Evolutionary conservation across 2,113 vertebrate species (phyloP).

Genomic region (Megatriorchis doriae): DNA sequence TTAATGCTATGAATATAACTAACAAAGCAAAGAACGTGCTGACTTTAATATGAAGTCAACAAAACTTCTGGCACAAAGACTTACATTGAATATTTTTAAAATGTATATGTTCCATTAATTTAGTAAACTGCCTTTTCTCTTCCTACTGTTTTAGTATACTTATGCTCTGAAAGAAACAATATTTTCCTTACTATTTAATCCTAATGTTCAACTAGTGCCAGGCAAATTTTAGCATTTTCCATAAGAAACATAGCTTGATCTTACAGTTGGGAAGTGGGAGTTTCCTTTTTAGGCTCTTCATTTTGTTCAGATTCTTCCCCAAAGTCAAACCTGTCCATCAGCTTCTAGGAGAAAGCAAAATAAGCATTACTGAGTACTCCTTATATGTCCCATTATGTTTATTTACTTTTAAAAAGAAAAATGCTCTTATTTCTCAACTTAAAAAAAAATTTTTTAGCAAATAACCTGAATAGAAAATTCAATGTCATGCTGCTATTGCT

Average conservation of each 20-base stretch:
- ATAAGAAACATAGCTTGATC: constrained; percentile 54
- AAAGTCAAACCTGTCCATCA: constrained; percentile 97
- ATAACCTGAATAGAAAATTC: neutral
- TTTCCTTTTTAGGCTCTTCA: constrained; percentile 94
- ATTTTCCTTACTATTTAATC: neutral
- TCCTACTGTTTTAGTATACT: neutral
- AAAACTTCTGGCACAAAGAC: neutral
- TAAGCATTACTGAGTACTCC: neutral
- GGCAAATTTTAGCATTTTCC: neutral
- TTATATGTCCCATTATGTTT: neutral
- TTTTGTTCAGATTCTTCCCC: constrained; percentile 86
- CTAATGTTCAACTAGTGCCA: neutral
- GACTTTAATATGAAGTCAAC: neutral
- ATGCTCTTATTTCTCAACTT: neutral
- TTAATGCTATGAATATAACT: neutral
- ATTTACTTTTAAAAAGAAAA: neutral
- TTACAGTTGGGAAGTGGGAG: constrained; percentile 87
- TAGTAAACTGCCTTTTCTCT: neutral
- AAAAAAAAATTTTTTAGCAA: neutral
- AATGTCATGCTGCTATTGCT: neutral
- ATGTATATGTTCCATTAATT: neutral
- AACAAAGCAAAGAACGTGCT: neutral
- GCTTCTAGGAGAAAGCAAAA: constrained; percentile 78
- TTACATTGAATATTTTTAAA: neutral
- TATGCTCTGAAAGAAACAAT: neutral